Evolutionary conservation across 1,140 invertebrate genomes (phyloP), one percentile per base, ranked within the genome.

Genomic region (Prorops nasuta): DNA sequence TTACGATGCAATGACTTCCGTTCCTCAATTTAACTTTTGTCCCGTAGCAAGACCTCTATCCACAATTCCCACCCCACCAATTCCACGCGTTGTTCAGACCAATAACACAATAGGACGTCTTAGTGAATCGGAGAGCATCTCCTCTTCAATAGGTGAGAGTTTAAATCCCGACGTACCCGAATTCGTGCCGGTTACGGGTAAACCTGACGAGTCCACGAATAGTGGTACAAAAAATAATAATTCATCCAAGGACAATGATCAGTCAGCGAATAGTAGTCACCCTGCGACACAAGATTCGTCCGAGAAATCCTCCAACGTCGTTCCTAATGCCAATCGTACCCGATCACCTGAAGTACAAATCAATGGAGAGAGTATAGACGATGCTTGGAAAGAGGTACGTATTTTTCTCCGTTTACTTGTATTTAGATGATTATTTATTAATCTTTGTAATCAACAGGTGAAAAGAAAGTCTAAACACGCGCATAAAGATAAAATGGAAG

Each of bases 161-260:
- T 78, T 94, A 34, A 92, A 94, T 78, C 89, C 89, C 3, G 84
- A 93, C 75, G 90, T 93, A 15, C 88, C 90, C 12, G 90, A 92
- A 76, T 93, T 93, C 72, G 78, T 93, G 48, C 90, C 91, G 2
- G 64, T 67, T 20, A 52, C 50, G 1, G 34, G 16, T 12, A 60
- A 20, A 3, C 34, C 0, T 21, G 47, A 37, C 28, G 43, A 43
- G 24, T 8, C 10, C 20, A 12, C 35, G 31, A 12, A 1, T 10
- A 28, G 4, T 6, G 24, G 39, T 16, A 18, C 32, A 38, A 7
- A 49, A 44, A 41, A 42, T 34, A 45, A 0, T 6, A 31, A 48
- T 36, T 17, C 17, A 39, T 10, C 35, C 1, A 45, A 49, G 9
- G 49, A 41, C 7, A 38, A 61, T 36, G 31, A 47, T n/a, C 16